phyloP scores from a whole-genome alignment of 2,888 invertebrate species.

The Octonoba sinensis region DNA sequence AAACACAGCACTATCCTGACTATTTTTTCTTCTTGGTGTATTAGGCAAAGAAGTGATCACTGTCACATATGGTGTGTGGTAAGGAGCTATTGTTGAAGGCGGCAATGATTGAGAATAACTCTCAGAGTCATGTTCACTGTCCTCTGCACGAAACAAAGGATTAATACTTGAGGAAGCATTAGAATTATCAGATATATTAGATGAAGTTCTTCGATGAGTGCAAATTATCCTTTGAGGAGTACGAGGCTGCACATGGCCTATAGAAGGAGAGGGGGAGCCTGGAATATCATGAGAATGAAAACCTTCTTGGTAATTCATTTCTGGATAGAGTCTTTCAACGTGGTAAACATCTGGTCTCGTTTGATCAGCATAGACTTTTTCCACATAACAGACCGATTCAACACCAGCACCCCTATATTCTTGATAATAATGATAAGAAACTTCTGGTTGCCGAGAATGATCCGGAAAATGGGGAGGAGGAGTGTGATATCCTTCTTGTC shows the following conservation, averaged over 20 bases:
- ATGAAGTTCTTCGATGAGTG: conserved; percentile 82
- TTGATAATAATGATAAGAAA: conserved; percentile 63
- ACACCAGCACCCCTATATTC: conserved; percentile 64
- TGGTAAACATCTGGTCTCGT: conserved; percentile 64
- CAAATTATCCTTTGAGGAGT: conserved; percentile 66
- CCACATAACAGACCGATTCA: conserved; percentile 61
- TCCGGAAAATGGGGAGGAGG: conserved; percentile 51
- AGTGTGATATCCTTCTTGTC: conserved; percentile 59
- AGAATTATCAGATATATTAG: conserved; percentile 80
- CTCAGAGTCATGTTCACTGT: conserved; percentile 74
- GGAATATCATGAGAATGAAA: conserved; percentile 67
- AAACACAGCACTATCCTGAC: conserved; percentile 41
- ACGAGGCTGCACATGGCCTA: conserved; percentile 55
- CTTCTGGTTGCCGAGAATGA: conserved; percentile 47
- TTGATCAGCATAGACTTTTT: conserved; percentile 60
- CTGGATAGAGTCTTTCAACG: conserved; percentile 65
- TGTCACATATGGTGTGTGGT: conserved; percentile 39
- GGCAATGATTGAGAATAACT: conserved; percentile 62
- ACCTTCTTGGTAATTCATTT: conserved; percentile 68
- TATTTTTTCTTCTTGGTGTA: conserved; percentile 50
- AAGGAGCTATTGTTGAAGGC: conserved; percentile 66
- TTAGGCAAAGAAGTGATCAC: conserved; percentile 41
- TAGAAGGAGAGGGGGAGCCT: conserved; percentile 66
- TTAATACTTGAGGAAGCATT: conserved; percentile 74
- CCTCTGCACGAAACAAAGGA: conserved; percentile 77